Base-by-base conservation (phyloP, 2,888 invertebrate species). In the Brassicogethes aeneus region DNA sequence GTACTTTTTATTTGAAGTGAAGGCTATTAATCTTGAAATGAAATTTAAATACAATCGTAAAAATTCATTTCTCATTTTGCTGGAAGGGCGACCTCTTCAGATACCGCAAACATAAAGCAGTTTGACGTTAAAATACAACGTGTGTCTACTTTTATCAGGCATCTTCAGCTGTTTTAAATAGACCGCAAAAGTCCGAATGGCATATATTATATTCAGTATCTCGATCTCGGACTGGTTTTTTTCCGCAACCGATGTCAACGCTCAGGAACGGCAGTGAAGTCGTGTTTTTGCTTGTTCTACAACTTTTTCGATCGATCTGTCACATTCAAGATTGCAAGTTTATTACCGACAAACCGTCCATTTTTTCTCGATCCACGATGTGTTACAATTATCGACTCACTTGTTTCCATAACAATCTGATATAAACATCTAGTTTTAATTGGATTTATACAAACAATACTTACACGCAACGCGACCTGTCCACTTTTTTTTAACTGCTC, bases 121-220 rank as follows among this genome's bases (percentile, higher is more conserved):
- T 23, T 23, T 56, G 60, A 60, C 58, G 53, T 59, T 60, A 59
- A 61, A 61, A 60, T 62, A 60, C 57, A 59, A 57, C 59, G 60
- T 61, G 60, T 55, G 57, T 57, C 57, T 45, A 40, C 44, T 38
- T 48, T 60, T 61, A 61, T 61, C 61, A 47, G 47, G 45, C 44
- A 61, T 61, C 61, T 57, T 47, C 55, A 55, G 50, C 58, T 45
- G 56, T 56, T 60, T 60, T 57, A 60, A 60, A 60, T 59, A 59
- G 59, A 60, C 60, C 54, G 55, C 50, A 51, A 52, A 50, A 55
- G 51, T 51, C 53, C 56, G 46, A 53, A 53, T 56, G 54, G 61
- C 58, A 61, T 61, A 60, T 53, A 58, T 56, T 59, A 60, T 56
- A 54, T 55, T 54, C 56, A 50, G 45, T 57, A 62, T 61, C 57